phyloP scores from a whole-genome alignment of 2,888 invertebrate species.

The Pharmacophagus antenor region DNA sequence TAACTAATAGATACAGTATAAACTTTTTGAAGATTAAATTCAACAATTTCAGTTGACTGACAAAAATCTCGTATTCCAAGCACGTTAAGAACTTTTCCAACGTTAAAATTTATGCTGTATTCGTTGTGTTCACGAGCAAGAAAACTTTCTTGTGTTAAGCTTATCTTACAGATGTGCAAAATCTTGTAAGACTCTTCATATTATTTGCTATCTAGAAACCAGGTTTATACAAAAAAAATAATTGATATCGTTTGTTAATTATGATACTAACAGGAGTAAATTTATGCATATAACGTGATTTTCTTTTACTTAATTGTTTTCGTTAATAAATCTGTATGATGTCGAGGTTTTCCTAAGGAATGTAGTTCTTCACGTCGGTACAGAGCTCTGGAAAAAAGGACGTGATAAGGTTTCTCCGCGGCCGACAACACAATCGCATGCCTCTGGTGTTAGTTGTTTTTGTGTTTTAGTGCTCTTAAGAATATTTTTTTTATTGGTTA shows the following conservation, averaged over 20 bases:
- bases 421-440: too few species aligned
- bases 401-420: too few species aligned
- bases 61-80: slow-evolving; percentile 1
- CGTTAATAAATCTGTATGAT: too few species aligned
- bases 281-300: too few species aligned
- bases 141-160: slow-evolving; percentile 12
- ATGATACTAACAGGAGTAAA: neutral
- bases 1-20: too few species aligned
- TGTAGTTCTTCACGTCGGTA: too few species aligned
- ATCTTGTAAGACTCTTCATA: slow-evolving; percentile 9
- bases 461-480: too few species aligned
- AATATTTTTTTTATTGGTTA: too few species aligned
- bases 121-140: neutral
- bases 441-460: too few species aligned
- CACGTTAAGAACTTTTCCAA: slow-evolving; percentile 13
- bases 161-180: neutral
- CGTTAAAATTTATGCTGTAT: slow-evolving; percentile 12
- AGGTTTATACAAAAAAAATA: neutral
- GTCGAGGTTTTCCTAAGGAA: too few species aligned
- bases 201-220: slow-evolving; percentile 5
- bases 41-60: slow-evolving; percentile 7
- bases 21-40: neutral
- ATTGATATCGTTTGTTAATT: neutral
- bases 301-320: too few species aligned
- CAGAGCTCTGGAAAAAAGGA: too few species aligned